Percentiles rank a stretch among this genome's conserved stretches.
Conservation (phyloP, 2,797 vertebrate genomes). For the Gastrophryne carolinensis region DNA sequence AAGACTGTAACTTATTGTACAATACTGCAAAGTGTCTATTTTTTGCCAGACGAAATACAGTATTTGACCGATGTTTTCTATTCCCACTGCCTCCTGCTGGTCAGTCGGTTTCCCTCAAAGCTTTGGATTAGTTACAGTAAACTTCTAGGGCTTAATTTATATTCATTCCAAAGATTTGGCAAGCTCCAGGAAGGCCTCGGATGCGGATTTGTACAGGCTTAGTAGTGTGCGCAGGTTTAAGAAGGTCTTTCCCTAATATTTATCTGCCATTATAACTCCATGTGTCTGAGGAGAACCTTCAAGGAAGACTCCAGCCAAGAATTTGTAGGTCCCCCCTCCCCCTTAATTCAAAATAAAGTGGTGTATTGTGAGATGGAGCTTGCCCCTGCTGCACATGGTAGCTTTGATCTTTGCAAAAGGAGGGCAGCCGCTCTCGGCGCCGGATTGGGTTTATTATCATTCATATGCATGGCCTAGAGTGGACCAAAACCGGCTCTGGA, state of each 20-base stretch:
- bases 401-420: too few relatives aligned
- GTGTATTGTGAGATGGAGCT: too few relatives aligned
- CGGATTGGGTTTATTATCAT: too few relatives aligned
- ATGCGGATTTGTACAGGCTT: not conserved
- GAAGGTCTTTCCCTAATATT: constrained; percentile 21
- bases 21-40: constrained; percentile 63
- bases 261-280: constrained; percentile 33
- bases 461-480: too few relatives aligned
- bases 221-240: constrained; percentile 9
- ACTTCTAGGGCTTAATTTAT: constrained; percentile 47
- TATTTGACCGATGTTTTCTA: constrained; percentile 49
- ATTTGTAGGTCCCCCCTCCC: too few relatives aligned
- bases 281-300: not conserved
- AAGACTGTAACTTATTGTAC: constrained; percentile 60
- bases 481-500: too few relatives aligned
- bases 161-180: constrained; percentile 43
- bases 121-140: constrained; percentile 6
- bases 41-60: constrained; percentile 61
- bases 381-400: too few relatives aligned
- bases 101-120: constrained; percentile 37
- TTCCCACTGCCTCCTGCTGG: constrained; percentile 42
- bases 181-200: not conserved
- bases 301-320: too few relatives aligned
- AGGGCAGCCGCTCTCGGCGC: too few relatives aligned
- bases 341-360: too few relatives aligned